Conservation (phyloP, 2,113 vertebrate species). For the Procavia capensis region DNA sequence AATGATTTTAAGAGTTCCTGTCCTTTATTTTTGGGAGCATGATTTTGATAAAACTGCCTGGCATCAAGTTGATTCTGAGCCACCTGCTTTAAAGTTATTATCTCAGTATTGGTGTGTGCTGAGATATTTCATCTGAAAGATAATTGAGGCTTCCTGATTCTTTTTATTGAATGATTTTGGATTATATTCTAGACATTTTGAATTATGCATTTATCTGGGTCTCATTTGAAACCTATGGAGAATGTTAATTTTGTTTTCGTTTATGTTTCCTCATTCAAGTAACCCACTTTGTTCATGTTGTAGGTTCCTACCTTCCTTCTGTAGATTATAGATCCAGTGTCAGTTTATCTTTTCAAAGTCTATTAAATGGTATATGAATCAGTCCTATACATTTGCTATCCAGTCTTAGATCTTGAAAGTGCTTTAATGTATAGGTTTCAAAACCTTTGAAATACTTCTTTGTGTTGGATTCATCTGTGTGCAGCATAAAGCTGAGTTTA, state of each 20-base stretch:
- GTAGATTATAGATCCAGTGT: background rate
- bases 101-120: background rate
- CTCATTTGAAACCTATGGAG: background rate
- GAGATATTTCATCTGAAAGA: background rate
- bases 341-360: background rate
- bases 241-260: background rate
- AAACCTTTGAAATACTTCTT: background rate
- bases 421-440: background rate
- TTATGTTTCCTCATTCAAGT: background rate
- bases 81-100: background rate
- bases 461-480: background rate
- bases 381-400: background rate
- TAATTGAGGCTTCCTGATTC: background rate
- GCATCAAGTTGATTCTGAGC: too few relatives aligned
- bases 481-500: background rate
- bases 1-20: background rate
- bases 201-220: background rate
- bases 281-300: background rate
- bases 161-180: background rate
- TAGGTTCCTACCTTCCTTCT: background rate
- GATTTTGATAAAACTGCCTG: background rate
- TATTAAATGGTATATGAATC: background rate
- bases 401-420: background rate
- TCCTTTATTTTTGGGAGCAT: background rate
- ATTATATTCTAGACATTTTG: background rate